Conservation (phyloP, 53 echinoderm and acorn worm species). For the Astropecten irregularis region DNA sequence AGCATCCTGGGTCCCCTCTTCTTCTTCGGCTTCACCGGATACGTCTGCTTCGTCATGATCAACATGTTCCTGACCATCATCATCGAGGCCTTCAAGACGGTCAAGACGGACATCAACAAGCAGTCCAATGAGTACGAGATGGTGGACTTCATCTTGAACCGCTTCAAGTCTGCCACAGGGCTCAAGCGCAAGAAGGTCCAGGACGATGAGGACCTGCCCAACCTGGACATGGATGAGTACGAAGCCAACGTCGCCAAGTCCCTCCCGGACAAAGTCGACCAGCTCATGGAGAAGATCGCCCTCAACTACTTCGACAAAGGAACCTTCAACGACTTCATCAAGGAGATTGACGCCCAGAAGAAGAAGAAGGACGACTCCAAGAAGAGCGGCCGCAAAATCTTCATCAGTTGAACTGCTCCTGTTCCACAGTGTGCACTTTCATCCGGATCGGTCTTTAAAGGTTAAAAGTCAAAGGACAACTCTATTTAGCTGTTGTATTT, state of each 20-base stretch:
- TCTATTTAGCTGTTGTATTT: no score
- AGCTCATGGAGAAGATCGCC: conserved; percentile 85
- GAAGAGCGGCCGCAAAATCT: conserved; percentile 12
- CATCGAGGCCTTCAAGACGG: conserved; percentile 82
- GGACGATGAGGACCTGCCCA: conserved; percentile 47
- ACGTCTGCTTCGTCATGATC: conserved; percentile 91
- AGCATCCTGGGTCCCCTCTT: conserved; percentile 78
- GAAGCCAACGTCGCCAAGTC: conserved; percentile 59
- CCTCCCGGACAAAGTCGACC: conserved; percentile 92
- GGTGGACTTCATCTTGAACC: conserved; percentile 89
- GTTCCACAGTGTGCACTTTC: no score
- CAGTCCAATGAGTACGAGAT: conserved; percentile 97
- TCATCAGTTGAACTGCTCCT: conserved; percentile 1
- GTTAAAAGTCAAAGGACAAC: no score
- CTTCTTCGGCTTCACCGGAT: conserved; percentile 93
- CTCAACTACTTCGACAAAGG: conserved; percentile 85
- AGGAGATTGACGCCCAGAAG: conserved; percentile 35
- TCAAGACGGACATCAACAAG: conserved; percentile 72
- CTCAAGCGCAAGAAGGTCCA: neutral
- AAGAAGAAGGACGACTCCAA: conserved; percentile 8
- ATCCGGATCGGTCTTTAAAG: no score
- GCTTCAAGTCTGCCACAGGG: conserved; percentile 78
- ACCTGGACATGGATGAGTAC: conserved; percentile 31
- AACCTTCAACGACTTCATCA: conserved; percentile 76
- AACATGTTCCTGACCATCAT: conserved; percentile 96